phyloP scores from a whole-genome alignment of 2,113 vertebrate genomes.

The Pantherophis guttatus region DNA sequence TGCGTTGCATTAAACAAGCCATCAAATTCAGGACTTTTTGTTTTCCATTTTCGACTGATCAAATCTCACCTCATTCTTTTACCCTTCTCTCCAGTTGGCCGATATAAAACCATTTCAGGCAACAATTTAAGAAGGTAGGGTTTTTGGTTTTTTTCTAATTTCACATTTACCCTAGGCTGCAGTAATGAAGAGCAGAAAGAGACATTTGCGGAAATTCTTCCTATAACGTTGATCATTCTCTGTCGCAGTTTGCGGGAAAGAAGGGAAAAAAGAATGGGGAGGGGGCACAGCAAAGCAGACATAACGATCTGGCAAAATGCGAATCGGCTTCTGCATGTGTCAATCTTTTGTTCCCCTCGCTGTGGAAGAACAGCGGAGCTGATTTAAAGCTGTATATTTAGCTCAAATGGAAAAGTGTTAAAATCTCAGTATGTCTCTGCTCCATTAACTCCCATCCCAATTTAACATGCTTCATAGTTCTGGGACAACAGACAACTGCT shows the following conservation, averaged over 20 bases:
- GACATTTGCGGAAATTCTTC: background rate
- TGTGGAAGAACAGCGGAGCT: conserved; percentile 30
- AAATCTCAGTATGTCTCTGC: conserved; percentile 67
- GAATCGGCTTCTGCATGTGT: conserved; percentile 19
- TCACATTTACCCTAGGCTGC: background rate
- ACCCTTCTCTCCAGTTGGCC: background rate
- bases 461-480: conserved; percentile 67
- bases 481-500: conserved; percentile 68
- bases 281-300: background rate
- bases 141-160: too few relatives aligned
- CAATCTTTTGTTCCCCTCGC: conserved; percentile 32
- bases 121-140: background rate
- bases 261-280: too few relatives aligned
- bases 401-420: conserved; percentile 71
- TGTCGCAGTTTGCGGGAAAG: background rate
- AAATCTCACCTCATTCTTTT: background rate
- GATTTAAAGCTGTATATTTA: conserved; percentile 65
- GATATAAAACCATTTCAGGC: background rate
- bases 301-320: conserved; percentile 22
- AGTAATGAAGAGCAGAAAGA: background rate
- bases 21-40: background rate
- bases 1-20: background rate
- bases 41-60: background rate
- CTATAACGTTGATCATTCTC: background rate
- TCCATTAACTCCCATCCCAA: conserved; percentile 73